Evolutionary conservation across 2,797 vertebrate genomes (phyloP), one percentile per base, ranked within the genome.

Genomic region (Pseudotriccus pelzelni): DNA sequence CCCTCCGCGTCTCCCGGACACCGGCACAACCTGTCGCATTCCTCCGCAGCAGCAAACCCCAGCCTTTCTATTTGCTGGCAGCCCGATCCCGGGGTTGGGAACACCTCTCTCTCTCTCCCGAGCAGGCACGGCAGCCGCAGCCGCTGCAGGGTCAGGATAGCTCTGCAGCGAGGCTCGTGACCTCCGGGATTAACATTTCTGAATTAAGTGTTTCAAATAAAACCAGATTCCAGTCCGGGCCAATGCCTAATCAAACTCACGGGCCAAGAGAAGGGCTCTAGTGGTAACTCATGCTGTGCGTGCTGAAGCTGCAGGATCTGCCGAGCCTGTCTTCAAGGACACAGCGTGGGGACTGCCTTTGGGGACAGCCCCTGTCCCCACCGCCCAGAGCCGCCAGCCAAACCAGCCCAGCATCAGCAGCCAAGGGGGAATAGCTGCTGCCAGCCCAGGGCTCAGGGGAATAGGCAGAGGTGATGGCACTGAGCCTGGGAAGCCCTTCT

Each of bases 1-100:
- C 95, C 96, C 96, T 90, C 92, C 58, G 20, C 2, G 92, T 98
- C 94, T 97, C 97, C 96, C 49, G 90, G 98, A 96, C 97, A 96
- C 97, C 75, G 43, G 96, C 96, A 96, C 96, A 97, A 97, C 96
- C 97, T 92, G 97, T 53, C 62, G 69, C 97, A 94, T 97, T 97
- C 96, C 96, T 94, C 59, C 8, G 63, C 55, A 55, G 95, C 96
- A 95, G 93, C 73, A 93, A 97, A 84, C 49, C 85, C 37, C 69
- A n/a, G 75, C 83, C 67, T n/a, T 32, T 20, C 77, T 25, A 30
- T 59, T 34, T 2, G 73, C 87, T 58, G 17, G 25, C 47, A 32
- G 41, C 43, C 58, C 1, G 25, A 67, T 21, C 74, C 50, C 2
- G 12, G 46, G 50, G 17, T 20, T 19, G 4, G 58, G 66, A 37